phyloP scores from a whole-genome alignment of 1,140 invertebrate species.

The Sitodiplosis mosellana region DNA sequence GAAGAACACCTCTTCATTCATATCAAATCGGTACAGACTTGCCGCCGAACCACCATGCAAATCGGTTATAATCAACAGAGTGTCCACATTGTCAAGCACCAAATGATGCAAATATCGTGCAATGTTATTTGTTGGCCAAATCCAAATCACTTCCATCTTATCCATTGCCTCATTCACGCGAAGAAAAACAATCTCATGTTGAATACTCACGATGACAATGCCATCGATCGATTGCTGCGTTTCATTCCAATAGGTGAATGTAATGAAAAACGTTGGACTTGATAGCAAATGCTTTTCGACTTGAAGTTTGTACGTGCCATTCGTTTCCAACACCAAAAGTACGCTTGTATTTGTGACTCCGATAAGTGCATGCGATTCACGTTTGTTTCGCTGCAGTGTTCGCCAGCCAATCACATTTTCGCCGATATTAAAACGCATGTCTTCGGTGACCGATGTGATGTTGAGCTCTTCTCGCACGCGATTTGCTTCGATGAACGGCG shows the following conservation, averaged over 20 bases:
- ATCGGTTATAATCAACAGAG: not conserved
- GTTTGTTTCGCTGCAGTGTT: constrained; percentile 11
- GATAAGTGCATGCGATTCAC: constrained; percentile 12
- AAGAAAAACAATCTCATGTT: constrained; percentile 13
- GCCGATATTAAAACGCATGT: constrained; percentile 9
- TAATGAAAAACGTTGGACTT: constrained; percentile 6
- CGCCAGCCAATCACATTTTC: constrained; percentile 14
- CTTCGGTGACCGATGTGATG: constrained; percentile 14
- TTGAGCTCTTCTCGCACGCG: constrained; percentile 14
- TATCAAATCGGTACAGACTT: constrained; percentile 15
- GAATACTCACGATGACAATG: constrained; percentile 10
- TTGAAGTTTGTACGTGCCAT: constrained; percentile 3
- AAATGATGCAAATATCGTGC: too few relatives aligned
- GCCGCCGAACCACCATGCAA: constrained; percentile 2
- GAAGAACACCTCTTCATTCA: constrained; percentile 14
- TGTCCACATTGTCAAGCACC: too few relatives aligned
- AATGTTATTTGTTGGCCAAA: constrained; percentile 2
- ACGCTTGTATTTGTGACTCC: constrained; percentile 7
- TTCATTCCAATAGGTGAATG: constrained; percentile 12
- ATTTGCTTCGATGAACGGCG: not conserved
- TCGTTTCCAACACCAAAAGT: constrained; percentile 1
- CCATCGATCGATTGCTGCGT: constrained; percentile 8
- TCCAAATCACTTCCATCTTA: constrained; percentile 8
- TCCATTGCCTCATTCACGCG: constrained; percentile 5
- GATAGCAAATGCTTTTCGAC: constrained; percentile 3